These are phyloP conservation scores for Pseudachorutes palmiensis DNA, from an alignment of 1,140 invertebrate genomes.

Conservation along the genomic window DNA sequence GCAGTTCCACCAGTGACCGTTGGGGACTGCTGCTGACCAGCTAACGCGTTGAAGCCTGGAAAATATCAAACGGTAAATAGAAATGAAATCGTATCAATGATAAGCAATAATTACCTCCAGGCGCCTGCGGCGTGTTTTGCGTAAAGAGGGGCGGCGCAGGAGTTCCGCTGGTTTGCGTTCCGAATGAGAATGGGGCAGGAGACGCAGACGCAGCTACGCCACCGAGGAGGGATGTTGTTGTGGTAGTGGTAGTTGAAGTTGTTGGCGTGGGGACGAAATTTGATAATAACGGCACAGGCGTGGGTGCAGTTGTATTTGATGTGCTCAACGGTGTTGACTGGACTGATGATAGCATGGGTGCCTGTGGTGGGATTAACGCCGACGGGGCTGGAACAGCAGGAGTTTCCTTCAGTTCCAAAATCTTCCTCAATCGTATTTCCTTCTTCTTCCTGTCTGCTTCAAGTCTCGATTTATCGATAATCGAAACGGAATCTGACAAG, in stretches of 20 bases:
- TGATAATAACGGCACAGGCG: not conserved
- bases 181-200: not conserved
- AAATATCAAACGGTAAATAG: not conserved
- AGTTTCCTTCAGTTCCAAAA: no score
- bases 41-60: no score
- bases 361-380: not conserved
- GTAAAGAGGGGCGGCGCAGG: not conserved
- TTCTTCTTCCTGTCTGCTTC: no score
- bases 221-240: conserved; percentile 3
- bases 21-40: no score
- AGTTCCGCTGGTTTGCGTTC: not conserved
- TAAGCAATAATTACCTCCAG: no score
- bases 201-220: no score
- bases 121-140: not conserved
- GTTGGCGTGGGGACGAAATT: not conserved
- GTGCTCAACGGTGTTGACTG: not conserved
- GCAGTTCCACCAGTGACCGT: not conserved
- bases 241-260: not conserved
- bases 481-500: no score
- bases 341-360: not conserved
- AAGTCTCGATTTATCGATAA: no score
- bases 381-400: not conserved
- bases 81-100: not conserved
- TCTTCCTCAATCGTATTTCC: no score
- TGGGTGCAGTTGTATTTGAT: not conserved